Conservation (phyloP, 2,888 invertebrate species). For the Melikaiella ostensackeni region DNA sequence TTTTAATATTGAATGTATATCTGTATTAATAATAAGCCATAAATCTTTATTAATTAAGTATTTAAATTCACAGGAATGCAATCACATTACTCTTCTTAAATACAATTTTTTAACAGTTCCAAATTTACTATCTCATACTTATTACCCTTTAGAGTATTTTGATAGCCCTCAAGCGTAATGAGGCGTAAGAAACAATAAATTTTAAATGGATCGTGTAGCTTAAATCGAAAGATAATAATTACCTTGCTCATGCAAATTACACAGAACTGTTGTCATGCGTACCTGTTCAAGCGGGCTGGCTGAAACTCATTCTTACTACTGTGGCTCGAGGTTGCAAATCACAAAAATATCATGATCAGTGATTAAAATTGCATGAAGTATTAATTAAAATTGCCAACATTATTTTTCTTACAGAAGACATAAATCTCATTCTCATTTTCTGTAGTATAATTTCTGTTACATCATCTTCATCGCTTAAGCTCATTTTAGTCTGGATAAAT, state of each 20-base stretch:
- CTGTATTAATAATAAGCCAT: not conserved
- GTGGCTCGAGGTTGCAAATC: constrained; percentile 1
- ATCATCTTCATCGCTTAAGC: not conserved
- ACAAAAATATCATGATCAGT: not conserved
- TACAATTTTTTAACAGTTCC: not conserved
- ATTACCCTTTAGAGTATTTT: constrained; percentile 8
- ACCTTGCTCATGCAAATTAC: constrained; percentile 37
- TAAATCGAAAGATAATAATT: constrained; percentile 39
- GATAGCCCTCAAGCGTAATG: constrained; percentile 7
- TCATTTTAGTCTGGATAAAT: not conserved
- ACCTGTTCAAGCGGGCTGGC: not conserved
- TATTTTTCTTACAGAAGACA: not conserved
- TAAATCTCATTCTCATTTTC: not conserved
- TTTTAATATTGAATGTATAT: too few relatives aligned
- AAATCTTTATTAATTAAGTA: not conserved
- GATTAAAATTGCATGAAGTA: not conserved
- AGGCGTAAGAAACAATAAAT: constrained; percentile 15
- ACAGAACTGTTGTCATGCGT: constrained; percentile 31
- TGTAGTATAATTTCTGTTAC: not conserved
- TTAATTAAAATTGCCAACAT: not conserved
- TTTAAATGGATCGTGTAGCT: not conserved
- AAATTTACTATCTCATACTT: not conserved
- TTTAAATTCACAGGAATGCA: not conserved
- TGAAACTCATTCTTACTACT: not conserved
- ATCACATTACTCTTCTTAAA: not conserved